Evolutionary conservation across 2,888 invertebrate species (phyloP), one percentile per base, ranked within the genome.

Genomic region (Villa cingulata): DNA sequence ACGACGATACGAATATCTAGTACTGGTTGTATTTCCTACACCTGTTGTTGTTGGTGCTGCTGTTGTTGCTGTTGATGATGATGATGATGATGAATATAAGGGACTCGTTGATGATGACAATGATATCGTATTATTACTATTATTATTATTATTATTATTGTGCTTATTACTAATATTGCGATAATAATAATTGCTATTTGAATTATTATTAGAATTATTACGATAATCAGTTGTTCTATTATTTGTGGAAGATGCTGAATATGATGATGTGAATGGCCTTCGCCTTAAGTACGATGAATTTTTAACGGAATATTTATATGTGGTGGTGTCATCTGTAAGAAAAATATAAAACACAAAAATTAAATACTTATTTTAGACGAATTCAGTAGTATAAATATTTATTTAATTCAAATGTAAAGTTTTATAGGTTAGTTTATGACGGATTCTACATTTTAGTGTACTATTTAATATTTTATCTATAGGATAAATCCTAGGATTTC

Each of bases 271-370:
- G n/a, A 41, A 39, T 37, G 47, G 46, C 41, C 50, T 52, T 42
- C 50, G 52, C 41, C 46, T 50, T 46, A 50, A 48, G 50, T 52
- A 50, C 46, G 45, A 48, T 29, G 46, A 43, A 45, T 46, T 50
- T 32, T 34, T 43, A 36, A 19, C 36, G 20, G 45, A 37, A 32
- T 45, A 41, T 45, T 45, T 48, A 29, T 42, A 43, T 36, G 19
- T 36, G 27, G 19, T 36, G 27, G 29, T 42, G 38, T 45, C 42
- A 41, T 45, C 48, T 48, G 37, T 41, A 15, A 41, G 41, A 2
- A 34, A 29, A 29, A 37, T 32, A 37, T 29, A 41, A 48, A 44
- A 16, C 17, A 34, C 9, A 37, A 20, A 43, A 38, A 39, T 19
- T 19, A 29, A 29, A 29, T n/a, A n/a, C n/a, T n/a, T n/a, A n/a